phyloP scores from a whole-genome alignment of 2,888 invertebrate genomes.

The Acleris emargana region DNA sequence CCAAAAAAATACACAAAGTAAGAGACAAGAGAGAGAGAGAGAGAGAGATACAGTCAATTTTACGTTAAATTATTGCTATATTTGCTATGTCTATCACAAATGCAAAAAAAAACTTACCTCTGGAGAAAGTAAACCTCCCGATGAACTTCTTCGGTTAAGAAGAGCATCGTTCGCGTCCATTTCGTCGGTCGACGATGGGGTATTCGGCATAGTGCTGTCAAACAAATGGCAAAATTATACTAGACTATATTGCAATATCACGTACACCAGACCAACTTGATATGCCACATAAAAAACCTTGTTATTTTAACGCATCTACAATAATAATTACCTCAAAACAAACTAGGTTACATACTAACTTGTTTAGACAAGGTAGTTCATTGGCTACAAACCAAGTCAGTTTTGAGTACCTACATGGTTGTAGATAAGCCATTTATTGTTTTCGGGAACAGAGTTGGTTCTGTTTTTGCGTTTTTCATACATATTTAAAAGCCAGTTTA shows the following conservation, averaged over 20 bases:
- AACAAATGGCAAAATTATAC: conserved; percentile 24
- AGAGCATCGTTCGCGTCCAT: conserved; percentile 81
- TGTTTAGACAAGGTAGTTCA: no score
- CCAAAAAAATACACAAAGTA: no score
- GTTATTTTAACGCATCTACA: no score
- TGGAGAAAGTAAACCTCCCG: conserved; percentile 92
- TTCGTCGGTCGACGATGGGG: conserved; percentile 87
- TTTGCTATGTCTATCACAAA: no score
- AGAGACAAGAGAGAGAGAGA: not conserved
- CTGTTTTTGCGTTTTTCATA: not conserved
- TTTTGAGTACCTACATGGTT: no score
- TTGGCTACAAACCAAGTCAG: no score
- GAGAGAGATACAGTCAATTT: not conserved
- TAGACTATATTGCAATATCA: no score
- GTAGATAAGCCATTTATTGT: not conserved
- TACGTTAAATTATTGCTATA: not conserved
- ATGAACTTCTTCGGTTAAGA: conserved; percentile 89
- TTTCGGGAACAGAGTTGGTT: not conserved
- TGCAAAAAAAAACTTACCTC: conserved; percentile 79
- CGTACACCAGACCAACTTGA: no score
- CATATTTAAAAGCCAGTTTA: not conserved
- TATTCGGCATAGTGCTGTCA: conserved; percentile 86
- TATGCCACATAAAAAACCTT: no score
- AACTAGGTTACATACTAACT: no score
- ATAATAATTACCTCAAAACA: no score